Conservation (phyloP, 92 coral and sea anemone species). For the Pocillopora grandis region DNA sequence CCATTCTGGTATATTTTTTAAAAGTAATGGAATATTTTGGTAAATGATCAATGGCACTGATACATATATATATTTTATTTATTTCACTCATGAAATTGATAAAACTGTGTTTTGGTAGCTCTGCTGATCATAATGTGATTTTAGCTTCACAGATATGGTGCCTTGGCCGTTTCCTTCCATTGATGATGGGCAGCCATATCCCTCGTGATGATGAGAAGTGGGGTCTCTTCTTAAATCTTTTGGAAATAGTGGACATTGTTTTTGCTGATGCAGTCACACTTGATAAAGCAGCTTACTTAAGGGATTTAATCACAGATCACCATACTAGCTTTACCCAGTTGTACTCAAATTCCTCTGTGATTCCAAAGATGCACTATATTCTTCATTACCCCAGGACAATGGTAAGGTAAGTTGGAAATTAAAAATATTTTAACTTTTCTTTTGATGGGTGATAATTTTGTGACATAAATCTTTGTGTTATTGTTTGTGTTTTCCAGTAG, state of each 20-base stretch:
- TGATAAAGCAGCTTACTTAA: conserved; percentile 47
- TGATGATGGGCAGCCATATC: conserved; percentile 39
- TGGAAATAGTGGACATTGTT: conserved; percentile 43
- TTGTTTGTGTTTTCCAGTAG: not conserved
- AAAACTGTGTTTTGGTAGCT: conserved; percentile 8
- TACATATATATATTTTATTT: not conserved
- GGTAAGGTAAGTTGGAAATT: conserved; percentile 36
- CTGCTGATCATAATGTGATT: not conserved
- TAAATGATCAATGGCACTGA: too few species aligned
- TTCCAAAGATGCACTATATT: conserved; percentile 72
- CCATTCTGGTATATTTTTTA: too few species aligned
- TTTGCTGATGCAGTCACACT: conserved; percentile 46
- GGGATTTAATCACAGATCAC: conserved; percentile 61
- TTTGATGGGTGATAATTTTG: not conserved
- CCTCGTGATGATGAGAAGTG: conserved; percentile 51
- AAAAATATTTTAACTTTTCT: not conserved
- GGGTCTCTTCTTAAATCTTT: conserved; percentile 33
- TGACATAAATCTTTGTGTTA: not conserved
- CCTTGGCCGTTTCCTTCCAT: conserved; percentile 52
- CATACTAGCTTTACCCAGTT: conserved; percentile 51
- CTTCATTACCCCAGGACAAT: not conserved
- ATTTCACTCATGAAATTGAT: not conserved
- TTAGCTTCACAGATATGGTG: conserved; percentile 65
- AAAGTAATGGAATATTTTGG: too few species aligned
- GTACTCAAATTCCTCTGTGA: conserved; percentile 60